These are phyloP conservation scores for Oostethus manadensis DNA, from an alignment of 2,113 vertebrate genomes.

Conservation along the genomic window DNA sequence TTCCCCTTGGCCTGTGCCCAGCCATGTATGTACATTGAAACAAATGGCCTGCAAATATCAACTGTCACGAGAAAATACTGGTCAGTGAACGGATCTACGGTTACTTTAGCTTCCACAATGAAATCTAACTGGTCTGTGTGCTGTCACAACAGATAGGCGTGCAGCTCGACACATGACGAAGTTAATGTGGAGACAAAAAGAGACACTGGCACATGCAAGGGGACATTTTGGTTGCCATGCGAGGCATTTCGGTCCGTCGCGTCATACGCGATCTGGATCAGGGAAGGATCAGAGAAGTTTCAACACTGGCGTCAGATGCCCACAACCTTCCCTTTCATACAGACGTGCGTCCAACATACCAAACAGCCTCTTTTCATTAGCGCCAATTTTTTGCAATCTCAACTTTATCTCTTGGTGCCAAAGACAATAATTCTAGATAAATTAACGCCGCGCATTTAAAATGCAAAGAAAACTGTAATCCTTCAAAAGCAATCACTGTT, in stretches of 20 bases:
- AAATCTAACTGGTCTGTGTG: slow-evolving; percentile 9
- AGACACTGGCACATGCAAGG: slow-evolving; percentile 25
- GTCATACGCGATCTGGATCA: slow-evolving; percentile 44
- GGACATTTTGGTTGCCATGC: slow-evolving; percentile 24
- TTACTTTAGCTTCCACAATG: neutral
- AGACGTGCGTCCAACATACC: slow-evolving; percentile 7
- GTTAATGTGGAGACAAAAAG: slow-evolving; percentile 30
- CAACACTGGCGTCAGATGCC: slow-evolving; percentile 26
- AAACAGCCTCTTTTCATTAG: slow-evolving; percentile 36
- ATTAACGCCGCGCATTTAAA: slow-evolving; percentile 38
- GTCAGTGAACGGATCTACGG: no score
- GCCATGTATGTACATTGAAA: no score
- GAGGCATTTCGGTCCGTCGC: slow-evolving; percentile 31
- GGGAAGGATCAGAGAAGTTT: slow-evolving; percentile 7
- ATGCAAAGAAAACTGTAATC: slow-evolving; percentile 58
- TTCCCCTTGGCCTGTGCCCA: no score
- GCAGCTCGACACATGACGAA: slow-evolving; percentile 29
- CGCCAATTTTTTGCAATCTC: slow-evolving; percentile 35
- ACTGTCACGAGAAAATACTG: no score
- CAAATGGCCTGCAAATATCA: no score
- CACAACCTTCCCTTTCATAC: neutral
- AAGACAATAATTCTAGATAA: slow-evolving; percentile 40
- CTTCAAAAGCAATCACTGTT: slow-evolving; percentile 62
- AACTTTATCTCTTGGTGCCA: slow-evolving; percentile 39
- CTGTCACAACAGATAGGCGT: slow-evolving; percentile 30